Conservation (phyloP, 2,888 invertebrate species). For the Volucella zonaria region DNA sequence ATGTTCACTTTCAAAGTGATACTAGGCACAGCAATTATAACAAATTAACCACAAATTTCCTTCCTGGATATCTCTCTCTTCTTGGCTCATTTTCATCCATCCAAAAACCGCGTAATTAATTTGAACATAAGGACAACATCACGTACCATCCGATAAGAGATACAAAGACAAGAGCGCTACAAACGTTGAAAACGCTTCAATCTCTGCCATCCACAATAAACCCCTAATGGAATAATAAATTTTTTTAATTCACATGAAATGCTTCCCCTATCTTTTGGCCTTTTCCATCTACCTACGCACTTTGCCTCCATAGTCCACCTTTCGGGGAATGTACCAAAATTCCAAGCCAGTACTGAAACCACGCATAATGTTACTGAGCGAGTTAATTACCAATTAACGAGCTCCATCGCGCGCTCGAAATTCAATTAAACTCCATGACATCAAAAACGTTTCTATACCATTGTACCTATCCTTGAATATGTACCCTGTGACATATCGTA, state of each 20-base stretch:
- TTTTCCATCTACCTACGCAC: no score
- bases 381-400: conserved; percentile 63
- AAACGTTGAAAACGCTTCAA: not conserved
- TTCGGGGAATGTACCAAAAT: not conserved
- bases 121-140: conserved; percentile 29
- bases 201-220: conserved; percentile 15
- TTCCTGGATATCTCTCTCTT: not conserved
- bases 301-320: no score
- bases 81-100: not conserved
- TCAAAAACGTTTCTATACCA: conserved; percentile 41
- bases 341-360: not conserved
- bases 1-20: not conserved
- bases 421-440: conserved; percentile 56
- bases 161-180: no score
- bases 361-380: conserved; percentile 1
- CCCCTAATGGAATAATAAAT: conserved; percentile 43
- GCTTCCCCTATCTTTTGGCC: not conserved
- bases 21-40: not conserved
- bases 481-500: not conserved
- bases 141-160: conserved; percentile 11
- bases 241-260: conserved; percentile 23
- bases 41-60: conserved; percentile 23
- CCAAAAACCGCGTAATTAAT: conserved; percentile 33
- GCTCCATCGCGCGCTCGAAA: conserved; percentile 48
- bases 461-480: no score